A percentile compares a stretch with the other conserved stretches of the same genome.
Conservation (phyloP, 1,140 invertebrate genomes). For the Pseudomyrmex flavicornis region DNA sequence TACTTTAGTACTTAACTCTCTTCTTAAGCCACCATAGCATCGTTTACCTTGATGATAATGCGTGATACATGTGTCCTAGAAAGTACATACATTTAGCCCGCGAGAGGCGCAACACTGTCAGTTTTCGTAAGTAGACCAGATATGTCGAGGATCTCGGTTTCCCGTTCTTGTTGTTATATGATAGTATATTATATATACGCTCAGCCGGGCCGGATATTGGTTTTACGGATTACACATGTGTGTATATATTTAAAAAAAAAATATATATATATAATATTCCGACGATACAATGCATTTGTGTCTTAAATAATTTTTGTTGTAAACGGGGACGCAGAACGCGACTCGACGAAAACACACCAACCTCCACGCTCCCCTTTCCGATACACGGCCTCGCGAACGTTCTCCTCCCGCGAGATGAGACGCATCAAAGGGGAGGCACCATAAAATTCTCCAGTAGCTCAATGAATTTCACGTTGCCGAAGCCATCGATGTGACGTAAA, state of each 20-base stretch:
- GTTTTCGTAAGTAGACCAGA: conserved; percentile 85
- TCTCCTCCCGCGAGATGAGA: conserved; percentile 31
- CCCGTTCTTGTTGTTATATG: conserved; percentile 51
- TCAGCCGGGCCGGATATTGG: conserved; percentile 79
- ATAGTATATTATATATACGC: conserved; percentile 4
- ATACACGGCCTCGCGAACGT: conserved; percentile 56
- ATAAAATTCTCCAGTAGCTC: conserved; percentile 65
- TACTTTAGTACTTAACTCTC: conserved; percentile 81
- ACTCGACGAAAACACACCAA: conserved; percentile 31
- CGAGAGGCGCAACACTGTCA: conserved; percentile 83
- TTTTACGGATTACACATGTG: conserved; percentile 62
- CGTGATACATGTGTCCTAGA: conserved; percentile 84
- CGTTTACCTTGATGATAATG: conserved; percentile 83
- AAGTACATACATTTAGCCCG: conserved; percentile 82
- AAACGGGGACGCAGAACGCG: conserved; percentile 42
- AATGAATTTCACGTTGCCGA: conserved; percentile 66
- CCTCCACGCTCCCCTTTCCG: not conserved
- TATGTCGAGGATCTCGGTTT: conserved; percentile 73
- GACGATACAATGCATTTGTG: not conserved
- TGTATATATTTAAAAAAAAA: conserved; percentile 1
- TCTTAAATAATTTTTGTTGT: conserved; percentile 6
- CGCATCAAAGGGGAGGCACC: conserved; percentile 30
- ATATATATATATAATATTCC: not conserved
- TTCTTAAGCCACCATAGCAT: conserved; percentile 80
- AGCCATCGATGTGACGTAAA: conserved; percentile 70